Conservation (phyloP, 2,113 vertebrate genomes). For the Stictonetta naevosa region DNA sequence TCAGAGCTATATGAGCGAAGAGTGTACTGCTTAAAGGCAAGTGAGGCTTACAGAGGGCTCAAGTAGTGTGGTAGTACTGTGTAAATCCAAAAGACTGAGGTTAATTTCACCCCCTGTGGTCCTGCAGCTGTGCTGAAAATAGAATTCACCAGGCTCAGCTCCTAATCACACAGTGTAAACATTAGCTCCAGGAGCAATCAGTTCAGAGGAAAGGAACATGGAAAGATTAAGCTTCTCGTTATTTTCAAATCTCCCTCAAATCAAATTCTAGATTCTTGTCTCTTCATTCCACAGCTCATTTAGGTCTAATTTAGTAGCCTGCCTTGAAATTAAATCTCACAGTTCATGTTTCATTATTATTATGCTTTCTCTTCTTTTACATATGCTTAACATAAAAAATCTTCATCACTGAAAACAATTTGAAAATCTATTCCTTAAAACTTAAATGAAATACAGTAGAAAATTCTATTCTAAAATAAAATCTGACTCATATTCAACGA, state of each 20-base stretch:
- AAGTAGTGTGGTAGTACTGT: neutral
- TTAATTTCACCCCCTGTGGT: neutral
- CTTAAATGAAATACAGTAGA: neutral
- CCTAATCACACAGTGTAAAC: conserved; percentile 6
- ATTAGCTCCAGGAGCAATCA: conserved; percentile 29
- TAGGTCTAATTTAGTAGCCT: neutral
- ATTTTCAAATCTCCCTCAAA: conserved; percentile 20
- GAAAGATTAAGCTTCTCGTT: neutral
- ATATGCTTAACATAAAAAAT: neutral
- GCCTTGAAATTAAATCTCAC: neutral
- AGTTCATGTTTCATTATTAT: neutral
- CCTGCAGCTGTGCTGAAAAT: conserved; percentile 26
- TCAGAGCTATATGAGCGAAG: neutral
- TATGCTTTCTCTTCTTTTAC: neutral
- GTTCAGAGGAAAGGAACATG: neutral
- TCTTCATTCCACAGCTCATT: neutral
- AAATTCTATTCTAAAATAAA: neutral
- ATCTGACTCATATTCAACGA: neutral
- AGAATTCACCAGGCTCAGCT: conserved; percentile 4
- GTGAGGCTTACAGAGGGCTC: neutral
- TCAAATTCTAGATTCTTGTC: conserved; percentile 9
- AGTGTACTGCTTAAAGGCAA: neutral
- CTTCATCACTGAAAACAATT: neutral
- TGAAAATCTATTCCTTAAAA: neutral
- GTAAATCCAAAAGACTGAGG: neutral